Evolutionary conservation across 2,888 invertebrate species (phyloP).

Genomic region (Enchytraeus crypticus): DNA sequence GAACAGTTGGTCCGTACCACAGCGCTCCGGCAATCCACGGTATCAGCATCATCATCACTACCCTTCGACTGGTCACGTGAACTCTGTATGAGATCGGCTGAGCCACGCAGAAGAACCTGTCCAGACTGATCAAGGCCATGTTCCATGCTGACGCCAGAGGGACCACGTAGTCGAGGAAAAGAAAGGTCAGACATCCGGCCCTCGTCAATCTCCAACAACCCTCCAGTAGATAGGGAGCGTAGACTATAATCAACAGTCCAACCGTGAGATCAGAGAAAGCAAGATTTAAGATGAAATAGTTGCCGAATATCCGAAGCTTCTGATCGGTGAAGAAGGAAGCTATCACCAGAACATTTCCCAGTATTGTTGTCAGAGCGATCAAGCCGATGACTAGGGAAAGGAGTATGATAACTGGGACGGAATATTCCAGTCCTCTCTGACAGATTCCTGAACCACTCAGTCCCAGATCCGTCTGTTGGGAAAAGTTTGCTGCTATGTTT

Average conservation of each 20-base stretch:
- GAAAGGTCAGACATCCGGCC: conserved; percentile 28
- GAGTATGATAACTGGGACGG: neutral
- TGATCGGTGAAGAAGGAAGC: conserved; percentile 27
- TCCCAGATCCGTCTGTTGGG: too few relatives aligned
- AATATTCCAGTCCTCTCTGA: neutral
- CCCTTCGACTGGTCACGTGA: conserved; percentile 19
- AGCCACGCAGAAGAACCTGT: conserved; percentile 29
- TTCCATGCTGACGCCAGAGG: conserved; percentile 29
- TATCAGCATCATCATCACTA: conserved; percentile 19
- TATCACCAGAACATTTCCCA: conserved; percentile 28
- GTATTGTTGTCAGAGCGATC: conserved; percentile 23
- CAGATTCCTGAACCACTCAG: too few relatives aligned
- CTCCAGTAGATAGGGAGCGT: conserved; percentile 27
- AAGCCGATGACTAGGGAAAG: conserved; percentile 5
- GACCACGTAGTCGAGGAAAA: conserved; percentile 29
- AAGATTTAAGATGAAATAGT: conserved; percentile 32
- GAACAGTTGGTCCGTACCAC: conserved; percentile 28
- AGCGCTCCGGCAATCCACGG: conserved; percentile 28
- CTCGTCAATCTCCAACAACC: conserved; percentile 26
- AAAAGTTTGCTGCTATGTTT: neutral
- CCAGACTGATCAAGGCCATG: conserved; percentile 31
- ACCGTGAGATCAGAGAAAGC: conserved; percentile 31
- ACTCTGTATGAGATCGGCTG: conserved; percentile 26
- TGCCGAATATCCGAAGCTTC: conserved; percentile 28
- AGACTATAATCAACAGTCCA: conserved; percentile 27